These are phyloP conservation scores for Hyperopisus bebe DNA, from an alignment of 2,113 vertebrate species.

Conservation along the genomic window DNA sequence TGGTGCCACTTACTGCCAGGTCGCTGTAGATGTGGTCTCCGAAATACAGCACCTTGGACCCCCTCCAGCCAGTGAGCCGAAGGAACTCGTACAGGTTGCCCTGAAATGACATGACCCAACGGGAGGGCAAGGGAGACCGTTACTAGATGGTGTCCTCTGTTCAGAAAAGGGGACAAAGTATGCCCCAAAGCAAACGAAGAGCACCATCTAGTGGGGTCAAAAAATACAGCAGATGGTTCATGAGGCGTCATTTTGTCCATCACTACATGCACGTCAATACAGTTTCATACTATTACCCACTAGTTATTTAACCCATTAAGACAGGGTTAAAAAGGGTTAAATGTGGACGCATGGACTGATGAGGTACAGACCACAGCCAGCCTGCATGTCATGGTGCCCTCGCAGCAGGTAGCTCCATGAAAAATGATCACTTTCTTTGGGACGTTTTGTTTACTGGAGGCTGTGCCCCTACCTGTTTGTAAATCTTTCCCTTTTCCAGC, in stretches of 20 bases:
- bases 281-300: background rate
- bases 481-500: slow-evolving; percentile 91
- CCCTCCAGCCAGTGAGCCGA: slow-evolving; percentile 95
- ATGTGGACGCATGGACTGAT: background rate
- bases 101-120: slow-evolving; percentile 50
- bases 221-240: background rate
- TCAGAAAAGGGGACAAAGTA: background rate
- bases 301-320: no score
- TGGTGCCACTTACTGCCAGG: slow-evolving; percentile 76
- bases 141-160: background rate
- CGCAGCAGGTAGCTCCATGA: background rate
- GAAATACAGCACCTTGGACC: slow-evolving; percentile 93
- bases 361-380: background rate
- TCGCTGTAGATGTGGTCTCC: slow-evolving; percentile 99
- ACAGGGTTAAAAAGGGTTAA: background rate
- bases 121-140: background rate
- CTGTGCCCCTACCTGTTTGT: slow-evolving; percentile 81
- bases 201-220: background rate
- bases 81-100: slow-evolving; percentile 97
- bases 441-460: background rate
- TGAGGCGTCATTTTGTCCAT: background rate
- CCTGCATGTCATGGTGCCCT: background rate
- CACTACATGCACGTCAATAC: background rate
- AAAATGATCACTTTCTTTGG: background rate
- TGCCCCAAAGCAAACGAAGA: background rate